These are phyloP conservation scores for Stenodera caucasica DNA, from an alignment of 2,888 invertebrate species.

Conservation along the genomic window DNA sequence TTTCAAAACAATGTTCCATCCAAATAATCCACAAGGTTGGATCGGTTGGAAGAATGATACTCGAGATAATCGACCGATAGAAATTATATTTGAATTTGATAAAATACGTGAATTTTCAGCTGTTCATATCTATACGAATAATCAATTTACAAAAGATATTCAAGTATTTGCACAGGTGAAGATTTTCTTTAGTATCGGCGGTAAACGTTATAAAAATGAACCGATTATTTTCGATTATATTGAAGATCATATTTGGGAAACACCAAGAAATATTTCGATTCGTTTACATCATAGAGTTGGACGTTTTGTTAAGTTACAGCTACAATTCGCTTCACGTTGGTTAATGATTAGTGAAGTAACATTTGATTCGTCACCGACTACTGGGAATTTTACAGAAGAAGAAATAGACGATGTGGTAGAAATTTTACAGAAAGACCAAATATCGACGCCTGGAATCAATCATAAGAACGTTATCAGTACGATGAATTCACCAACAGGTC, in stretches of 20 bases:
- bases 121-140: constrained; percentile 81
- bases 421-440: constrained; percentile 43
- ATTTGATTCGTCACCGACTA: constrained; percentile 68
- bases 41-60: constrained; percentile 88
- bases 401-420: constrained; percentile 37
- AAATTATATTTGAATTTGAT: constrained; percentile 81
- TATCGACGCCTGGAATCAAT: constrained; percentile 35
- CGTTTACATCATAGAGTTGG: constrained; percentile 81
- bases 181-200: constrained; percentile 80
- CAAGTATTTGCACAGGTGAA: constrained; percentile 81
- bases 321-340: constrained; percentile 82
- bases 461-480: constrained; percentile 51
- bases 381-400: constrained; percentile 52
- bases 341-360: constrained; percentile 88
- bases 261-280: constrained; percentile 78
- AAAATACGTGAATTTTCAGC: constrained; percentile 82
- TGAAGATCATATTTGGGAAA: constrained; percentile 78
- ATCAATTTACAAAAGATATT: constrained; percentile 82
- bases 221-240: constrained; percentile 73
- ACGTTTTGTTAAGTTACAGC: constrained; percentile 74
- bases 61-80: constrained; percentile 63
- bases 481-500: constrained; percentile 47
- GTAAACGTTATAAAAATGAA: constrained; percentile 74
- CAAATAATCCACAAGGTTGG: constrained; percentile 70
- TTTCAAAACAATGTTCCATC: constrained; percentile 68